These are phyloP conservation scores for Phataginus tetradactyla DNA, from an alignment of 2,797 vertebrate species.

Conservation along the genomic window DNA sequence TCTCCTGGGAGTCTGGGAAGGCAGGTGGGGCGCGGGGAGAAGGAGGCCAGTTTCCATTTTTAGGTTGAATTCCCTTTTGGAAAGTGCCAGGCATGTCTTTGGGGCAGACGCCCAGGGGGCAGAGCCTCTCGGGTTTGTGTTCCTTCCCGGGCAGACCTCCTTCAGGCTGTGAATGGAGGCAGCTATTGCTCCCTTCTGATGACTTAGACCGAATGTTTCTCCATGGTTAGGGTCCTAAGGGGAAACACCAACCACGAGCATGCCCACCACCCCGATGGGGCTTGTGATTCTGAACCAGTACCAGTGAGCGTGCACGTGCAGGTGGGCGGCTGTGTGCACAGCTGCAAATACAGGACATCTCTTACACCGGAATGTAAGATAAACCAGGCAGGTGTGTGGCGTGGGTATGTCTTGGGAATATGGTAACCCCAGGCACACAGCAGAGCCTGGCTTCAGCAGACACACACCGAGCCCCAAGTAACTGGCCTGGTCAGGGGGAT, in stretches of 20 bases:
- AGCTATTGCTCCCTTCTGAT: neutral
- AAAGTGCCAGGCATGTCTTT: neutral
- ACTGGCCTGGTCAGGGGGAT: accelerated
- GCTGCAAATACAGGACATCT: accelerated
- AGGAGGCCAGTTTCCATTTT: neutral
- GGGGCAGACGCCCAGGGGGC: neutral
- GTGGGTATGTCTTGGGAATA: accelerated
- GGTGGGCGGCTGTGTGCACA: accelerated
- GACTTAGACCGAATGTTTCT: accelerated
- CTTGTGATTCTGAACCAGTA: accelerated
- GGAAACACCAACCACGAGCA: accelerated
- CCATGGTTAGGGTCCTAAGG: accelerated
- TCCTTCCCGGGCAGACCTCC: accelerated
- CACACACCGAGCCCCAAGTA: accelerated
- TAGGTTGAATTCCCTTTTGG: conserved; percentile 28
- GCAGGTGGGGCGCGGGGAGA: accelerated
- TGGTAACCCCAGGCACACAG: too few species aligned
- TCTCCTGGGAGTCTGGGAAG: conserved; percentile 14
- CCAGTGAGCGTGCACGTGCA: neutral
- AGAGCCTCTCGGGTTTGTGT: neutral
- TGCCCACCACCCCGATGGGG: accelerated
- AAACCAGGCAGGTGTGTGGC: accelerated
- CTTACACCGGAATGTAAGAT: neutral
- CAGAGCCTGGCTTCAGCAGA: neutral
- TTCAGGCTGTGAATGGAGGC: neutral